Percentiles rank a stretch among this genome's conserved stretches.
phyloP scores from a whole-genome alignment of 1,140 invertebrate species.

The Maconellicoccus hirsutus region DNA sequence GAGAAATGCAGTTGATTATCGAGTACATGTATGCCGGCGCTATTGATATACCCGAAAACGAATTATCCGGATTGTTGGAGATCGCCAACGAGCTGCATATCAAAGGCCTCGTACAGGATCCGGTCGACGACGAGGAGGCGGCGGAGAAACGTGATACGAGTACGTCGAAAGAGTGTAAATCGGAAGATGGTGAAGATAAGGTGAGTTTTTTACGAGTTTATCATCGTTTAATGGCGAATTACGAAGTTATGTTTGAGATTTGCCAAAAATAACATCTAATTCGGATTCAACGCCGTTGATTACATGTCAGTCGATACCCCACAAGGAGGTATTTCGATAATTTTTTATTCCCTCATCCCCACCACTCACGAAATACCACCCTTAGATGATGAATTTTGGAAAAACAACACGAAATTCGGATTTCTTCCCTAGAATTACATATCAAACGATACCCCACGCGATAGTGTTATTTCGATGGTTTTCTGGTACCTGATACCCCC shows the following conservation, averaged over 20 bases:
- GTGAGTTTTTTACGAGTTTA: background rate
- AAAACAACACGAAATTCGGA: no score
- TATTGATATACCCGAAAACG: conserved; percentile 40
- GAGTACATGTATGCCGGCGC: conserved; percentile 44
- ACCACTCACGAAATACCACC: no score
- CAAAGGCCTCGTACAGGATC: conserved; percentile 29
- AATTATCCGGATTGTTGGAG: conserved; percentile 37
- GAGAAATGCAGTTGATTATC: conserved; percentile 40
- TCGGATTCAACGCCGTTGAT: no score
- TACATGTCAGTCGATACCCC: no score
- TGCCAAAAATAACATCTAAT: background rate
- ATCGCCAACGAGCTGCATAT: conserved; percentile 40
- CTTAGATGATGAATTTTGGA: no score
- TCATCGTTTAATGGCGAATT: background rate
- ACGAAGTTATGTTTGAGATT: background rate
- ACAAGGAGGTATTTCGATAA: no score
- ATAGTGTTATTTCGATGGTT: no score
- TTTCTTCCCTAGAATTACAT: no score
- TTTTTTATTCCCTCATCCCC: no score
- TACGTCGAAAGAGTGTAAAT: background rate
- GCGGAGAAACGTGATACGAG: background rate
- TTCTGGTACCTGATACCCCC: no score
- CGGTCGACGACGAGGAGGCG: background rate
- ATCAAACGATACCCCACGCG: no score
- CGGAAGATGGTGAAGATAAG: background rate